Evolutionary conservation across 2,888 invertebrate genomes (phyloP).

Genomic region (Oscheius sp.): DNA sequence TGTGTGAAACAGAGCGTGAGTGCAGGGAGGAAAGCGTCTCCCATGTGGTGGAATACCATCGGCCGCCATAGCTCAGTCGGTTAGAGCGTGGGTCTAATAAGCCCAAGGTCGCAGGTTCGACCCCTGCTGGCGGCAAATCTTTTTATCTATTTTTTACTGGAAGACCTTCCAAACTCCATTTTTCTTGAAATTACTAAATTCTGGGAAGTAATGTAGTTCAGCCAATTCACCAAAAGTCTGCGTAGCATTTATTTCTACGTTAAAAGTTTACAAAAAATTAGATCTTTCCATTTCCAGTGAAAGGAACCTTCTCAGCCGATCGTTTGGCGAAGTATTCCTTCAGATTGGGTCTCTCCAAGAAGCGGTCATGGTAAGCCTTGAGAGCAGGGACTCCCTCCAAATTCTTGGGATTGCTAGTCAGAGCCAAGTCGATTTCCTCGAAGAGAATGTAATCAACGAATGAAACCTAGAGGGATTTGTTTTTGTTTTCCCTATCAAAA

Average conservation of each 20-base stretch:
- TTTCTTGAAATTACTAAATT: too few species aligned
- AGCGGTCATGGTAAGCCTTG: constrained; percentile 55
- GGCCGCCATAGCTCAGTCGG: constrained; percentile 69
- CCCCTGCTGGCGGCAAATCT: constrained; percentile 17
- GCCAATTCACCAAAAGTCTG: too few species aligned
- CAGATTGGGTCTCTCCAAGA: constrained; percentile 45
- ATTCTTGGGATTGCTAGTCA: constrained; percentile 43
- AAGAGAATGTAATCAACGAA: constrained; percentile 62
- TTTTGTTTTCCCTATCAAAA: not conserved
- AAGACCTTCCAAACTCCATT: too few species aligned
- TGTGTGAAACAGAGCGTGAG: too few species aligned
- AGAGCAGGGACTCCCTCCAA: constrained; percentile 54
- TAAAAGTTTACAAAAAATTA: not conserved
- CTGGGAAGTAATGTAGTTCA: too few species aligned
- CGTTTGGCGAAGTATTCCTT: constrained; percentile 48
- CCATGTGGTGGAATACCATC: not conserved
- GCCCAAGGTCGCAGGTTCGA: constrained; percentile 61
- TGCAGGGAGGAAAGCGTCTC: not conserved
- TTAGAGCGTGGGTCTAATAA: constrained; percentile 70
- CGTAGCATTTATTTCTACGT: not conserved
- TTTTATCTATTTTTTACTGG: not conserved
- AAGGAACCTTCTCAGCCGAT: constrained; percentile 37
- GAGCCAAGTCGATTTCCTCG: constrained; percentile 59
- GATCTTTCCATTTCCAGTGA: constrained; percentile 51
- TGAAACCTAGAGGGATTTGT: constrained; percentile 34